A percentile compares a stretch with the other conserved stretches of the same genome.
These are phyloP conservation scores for Hesperophylax magnus DNA, from an alignment of 1,140 invertebrate genomes.

Conservation along the genomic window DNA sequence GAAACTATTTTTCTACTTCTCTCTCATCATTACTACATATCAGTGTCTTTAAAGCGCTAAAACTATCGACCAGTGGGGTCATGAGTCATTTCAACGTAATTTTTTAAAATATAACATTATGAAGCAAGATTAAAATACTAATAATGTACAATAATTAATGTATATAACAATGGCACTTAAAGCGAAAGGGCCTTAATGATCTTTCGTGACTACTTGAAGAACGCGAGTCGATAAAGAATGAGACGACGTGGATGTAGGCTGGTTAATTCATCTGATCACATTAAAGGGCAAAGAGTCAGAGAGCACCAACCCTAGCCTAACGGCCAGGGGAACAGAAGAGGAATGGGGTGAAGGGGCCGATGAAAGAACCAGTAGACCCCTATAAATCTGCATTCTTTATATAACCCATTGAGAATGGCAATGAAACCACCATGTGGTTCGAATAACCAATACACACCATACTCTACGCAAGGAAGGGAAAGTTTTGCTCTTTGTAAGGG, in stretches of 20 bases:
- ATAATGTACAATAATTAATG: too few species aligned
- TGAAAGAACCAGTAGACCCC: conserved; percentile 24
- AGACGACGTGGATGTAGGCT: background rate
- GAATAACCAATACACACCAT: conserved; percentile 21
- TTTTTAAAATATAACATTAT: too few species aligned
- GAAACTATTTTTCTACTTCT: too few species aligned
- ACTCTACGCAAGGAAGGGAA: background rate
- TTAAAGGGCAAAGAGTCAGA: conserved; percentile 34
- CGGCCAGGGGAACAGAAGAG: background rate
- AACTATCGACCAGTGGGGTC: too few species aligned
- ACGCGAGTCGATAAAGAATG: too few species aligned
- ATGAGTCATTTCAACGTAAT: too few species aligned
- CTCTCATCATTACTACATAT: too few species aligned
- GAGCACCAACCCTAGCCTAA: conserved; percentile 5
- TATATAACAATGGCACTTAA: too few species aligned
- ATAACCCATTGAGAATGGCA: conserved; percentile 24
- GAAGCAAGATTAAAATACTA: too few species aligned
- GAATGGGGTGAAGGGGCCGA: conserved; percentile 9
- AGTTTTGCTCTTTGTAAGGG: background rate
- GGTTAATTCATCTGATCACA: conserved; percentile 32
- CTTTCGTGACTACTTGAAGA: too few species aligned
- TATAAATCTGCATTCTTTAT: conserved; percentile 35
- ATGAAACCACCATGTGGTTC: conserved; percentile 25
- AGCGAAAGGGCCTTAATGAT: too few species aligned
- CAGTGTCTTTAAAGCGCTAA: too few species aligned